Evolutionary conservation across 2,113 vertebrate genomes (phyloP), one percentile per base, ranked within the genome.

Genomic region (Cricetomys ansorgei): DNA sequence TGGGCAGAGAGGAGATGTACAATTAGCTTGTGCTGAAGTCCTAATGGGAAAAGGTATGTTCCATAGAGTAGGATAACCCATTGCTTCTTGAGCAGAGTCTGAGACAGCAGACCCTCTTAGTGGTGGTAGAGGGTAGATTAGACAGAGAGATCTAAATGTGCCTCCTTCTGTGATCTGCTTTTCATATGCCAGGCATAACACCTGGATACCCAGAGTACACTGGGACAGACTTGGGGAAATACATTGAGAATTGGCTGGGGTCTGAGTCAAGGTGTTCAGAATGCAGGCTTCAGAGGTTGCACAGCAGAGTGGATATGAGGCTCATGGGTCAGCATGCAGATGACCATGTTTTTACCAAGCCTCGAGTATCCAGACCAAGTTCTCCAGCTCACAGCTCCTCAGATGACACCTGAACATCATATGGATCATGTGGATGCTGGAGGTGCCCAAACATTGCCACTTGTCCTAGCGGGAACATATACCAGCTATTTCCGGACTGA

Each of bases 21-120:
- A 10, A 55, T 34, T 83, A 62, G 21, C 13, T 79, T 31, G 88
- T 59, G 40, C 31, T 59, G 31, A 37, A n/a, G 25, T 53, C 29
- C 73, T 85, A 34, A 17, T 37, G 13, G 31, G 27, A 77, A 13
- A 57, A 70, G 29, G 0, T 31, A 3, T 69, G 34, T 87, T 53
- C 67, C 45, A 69, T 16, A 72, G 53, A 73, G 29, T 5, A 6
- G 53, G 43, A 31, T 53, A 73, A 7, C 37, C 62, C 31, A 48
- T 64, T 43, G 62, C 15, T 17, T 73, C 50, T 94, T 7, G 3
- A 1, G 7, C 4, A 48, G 40, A 19, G 64, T 9, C 11, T 0
- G 2, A 59, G 0, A 50, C 0, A 62, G 59, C 75, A 72, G 29
- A 64, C 73, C 4, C 16, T 1, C 4, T 4, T 12, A 23, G 34